phyloP scores from a whole-genome alignment of 2,797 vertebrate species.

The Urosaurus nigricauda region DNA sequence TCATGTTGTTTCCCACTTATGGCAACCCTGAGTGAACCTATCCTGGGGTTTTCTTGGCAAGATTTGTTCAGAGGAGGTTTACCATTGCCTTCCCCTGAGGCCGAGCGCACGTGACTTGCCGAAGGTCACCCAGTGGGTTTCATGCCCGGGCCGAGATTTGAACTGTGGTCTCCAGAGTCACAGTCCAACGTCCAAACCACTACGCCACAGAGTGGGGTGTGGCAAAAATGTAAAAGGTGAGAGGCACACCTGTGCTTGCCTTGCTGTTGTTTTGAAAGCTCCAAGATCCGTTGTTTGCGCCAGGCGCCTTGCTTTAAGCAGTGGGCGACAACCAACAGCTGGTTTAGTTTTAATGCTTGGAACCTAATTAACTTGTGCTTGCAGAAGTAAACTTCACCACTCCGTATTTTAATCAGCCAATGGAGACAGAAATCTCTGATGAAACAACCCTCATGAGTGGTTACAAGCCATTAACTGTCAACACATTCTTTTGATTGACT shows the following conservation, averaged over 20 bases:
- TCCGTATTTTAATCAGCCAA: conserved; percentile 40
- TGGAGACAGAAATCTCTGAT: conserved; percentile 43
- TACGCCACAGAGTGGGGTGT: no score
- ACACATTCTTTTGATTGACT: conserved; percentile 45
- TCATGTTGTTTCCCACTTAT: no score
- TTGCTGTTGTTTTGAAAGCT: conserved; percentile 3
- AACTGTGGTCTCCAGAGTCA: no score
- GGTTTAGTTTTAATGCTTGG: background rate
- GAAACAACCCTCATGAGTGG: conserved; percentile 39
- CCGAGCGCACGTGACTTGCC: no score
- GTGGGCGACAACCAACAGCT: conserved; percentile 47
- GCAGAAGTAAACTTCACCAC: conserved; percentile 29
- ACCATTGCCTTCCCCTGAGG: no score
- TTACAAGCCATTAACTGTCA: conserved; percentile 50
- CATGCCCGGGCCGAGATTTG: no score
- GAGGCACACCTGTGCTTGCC: accelerated
- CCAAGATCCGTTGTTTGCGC: background rate
- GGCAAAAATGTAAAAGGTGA: background rate
- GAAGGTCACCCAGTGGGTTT: no score
- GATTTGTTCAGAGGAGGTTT: no score
- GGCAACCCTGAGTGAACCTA: no score
- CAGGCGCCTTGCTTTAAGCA: background rate
- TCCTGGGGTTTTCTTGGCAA: no score
- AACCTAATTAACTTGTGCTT: conserved; percentile 21
- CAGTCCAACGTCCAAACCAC: no score